Percentiles rank a stretch among this genome's conserved stretches.
These are phyloP conservation scores for Mirza zaza DNA, from an alignment of 2,113 vertebrate species.

Conservation along the genomic window DNA sequence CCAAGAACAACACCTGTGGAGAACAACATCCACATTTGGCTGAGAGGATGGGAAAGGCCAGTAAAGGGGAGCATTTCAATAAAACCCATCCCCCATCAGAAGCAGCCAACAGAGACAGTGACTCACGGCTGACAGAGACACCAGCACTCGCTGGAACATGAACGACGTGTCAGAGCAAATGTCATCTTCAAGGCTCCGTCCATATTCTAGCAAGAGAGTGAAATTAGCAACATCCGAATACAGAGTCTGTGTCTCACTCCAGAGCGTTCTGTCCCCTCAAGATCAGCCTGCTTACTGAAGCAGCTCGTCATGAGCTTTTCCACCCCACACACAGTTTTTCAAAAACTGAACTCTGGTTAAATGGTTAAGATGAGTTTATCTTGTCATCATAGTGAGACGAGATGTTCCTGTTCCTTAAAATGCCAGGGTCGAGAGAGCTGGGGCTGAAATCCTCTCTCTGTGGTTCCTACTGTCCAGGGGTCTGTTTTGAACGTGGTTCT, in stretches of 20 bases:
- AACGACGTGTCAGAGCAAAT: conserved; percentile 93
- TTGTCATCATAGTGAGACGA: not conserved
- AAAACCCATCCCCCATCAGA: not conserved
- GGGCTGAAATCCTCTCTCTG: not conserved
- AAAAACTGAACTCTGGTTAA: not conserved
- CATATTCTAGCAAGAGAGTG: conserved; percentile 85
- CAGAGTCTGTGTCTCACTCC: not conserved
- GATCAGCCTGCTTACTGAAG: not conserved
- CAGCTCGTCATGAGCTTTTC: not conserved
- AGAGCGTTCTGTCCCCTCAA: not conserved
- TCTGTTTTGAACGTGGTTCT: not conserved
- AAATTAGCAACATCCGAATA: not conserved
- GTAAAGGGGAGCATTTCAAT: no score
- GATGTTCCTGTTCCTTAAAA: not conserved
- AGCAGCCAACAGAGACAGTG: not conserved
- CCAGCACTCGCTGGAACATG: conserved; percentile 94
- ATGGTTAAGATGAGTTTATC: not conserved
- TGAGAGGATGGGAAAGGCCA: not conserved
- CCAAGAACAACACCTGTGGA: not conserved
- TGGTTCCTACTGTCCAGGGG: not conserved
- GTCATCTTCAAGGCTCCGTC: conserved; percentile 88
- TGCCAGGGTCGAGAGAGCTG: not conserved
- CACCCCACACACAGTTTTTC: not conserved
- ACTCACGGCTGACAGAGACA: conserved; percentile 93
- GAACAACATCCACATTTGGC: not conserved